phyloP scores from a whole-genome alignment of 2,113 vertebrate genomes.

The Hemibagrus wyckioides region DNA sequence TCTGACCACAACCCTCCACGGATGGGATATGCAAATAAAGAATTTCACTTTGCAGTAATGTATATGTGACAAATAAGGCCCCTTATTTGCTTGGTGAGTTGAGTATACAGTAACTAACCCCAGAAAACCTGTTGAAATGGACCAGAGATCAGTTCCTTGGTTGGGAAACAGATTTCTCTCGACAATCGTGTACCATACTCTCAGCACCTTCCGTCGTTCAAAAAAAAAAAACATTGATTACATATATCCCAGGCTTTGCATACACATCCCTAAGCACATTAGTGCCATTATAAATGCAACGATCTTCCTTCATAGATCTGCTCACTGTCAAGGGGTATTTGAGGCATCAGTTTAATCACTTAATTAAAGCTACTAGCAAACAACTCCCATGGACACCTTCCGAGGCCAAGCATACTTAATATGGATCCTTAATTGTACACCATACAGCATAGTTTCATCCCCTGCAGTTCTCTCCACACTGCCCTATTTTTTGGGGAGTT shows the following conservation, averaged over 20 bases:
- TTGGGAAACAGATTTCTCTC: background rate
- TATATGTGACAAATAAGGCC: no score
- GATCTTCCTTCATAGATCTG: background rate
- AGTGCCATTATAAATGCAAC: background rate
- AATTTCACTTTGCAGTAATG: no score
- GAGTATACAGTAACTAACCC: background rate
- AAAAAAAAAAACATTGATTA: background rate
- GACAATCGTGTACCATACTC: no score
- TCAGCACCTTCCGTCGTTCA: background rate
- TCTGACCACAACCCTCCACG: no score
- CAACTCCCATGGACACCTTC: background rate
- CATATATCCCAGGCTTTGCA: background rate
- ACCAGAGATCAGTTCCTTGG: no score
- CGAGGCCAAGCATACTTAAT: slow-evolving; percentile 14
- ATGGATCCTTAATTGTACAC: slow-evolving; percentile 47
- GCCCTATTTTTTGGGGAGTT: slow-evolving; percentile 61
- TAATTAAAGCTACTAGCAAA: slow-evolving; percentile 29
- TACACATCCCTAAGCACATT: background rate
- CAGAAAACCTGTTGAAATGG: background rate
- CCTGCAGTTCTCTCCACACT: slow-evolving; percentile 1
- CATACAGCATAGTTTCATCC: slow-evolving; percentile 7
- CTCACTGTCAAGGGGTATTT: slow-evolving; percentile 9
- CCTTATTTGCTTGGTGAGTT: background rate
- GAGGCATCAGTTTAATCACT: slow-evolving; percentile 13
- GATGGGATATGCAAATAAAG: no score